A percentile compares a stretch with the other conserved stretches of the same genome.
Conservation (phyloP, 1,140 invertebrate species). For the Pinna nobilis region DNA sequence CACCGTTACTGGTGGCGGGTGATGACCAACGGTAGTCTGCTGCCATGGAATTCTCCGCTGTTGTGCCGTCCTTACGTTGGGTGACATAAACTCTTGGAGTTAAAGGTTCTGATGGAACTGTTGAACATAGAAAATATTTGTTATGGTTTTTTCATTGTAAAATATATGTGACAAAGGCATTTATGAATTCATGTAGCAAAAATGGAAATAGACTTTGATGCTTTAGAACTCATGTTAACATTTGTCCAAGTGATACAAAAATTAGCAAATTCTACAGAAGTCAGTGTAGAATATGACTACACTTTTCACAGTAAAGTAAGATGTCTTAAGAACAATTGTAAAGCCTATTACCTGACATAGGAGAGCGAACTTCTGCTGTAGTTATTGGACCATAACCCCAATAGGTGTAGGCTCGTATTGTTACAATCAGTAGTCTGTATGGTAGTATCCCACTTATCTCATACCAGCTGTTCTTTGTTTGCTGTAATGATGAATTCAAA, state of each 20-base stretch:
- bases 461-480: conserved; percentile 47
- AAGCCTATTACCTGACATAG: conserved; percentile 69
- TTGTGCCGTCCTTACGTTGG: conserved; percentile 67
- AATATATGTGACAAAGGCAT: no score
- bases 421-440: conserved; percentile 53
- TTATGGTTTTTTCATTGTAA: no score
- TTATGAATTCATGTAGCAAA: no score
- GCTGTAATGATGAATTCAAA: no score
- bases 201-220: no score
- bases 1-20: conserved; percentile 83
- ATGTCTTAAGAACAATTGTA: not conserved
- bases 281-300: no score
- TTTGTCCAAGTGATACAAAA: no score
- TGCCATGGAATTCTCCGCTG: conserved; percentile 67
- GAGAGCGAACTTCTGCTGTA: conserved; percentile 55
- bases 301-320: no score
- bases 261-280: no score
- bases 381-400: conserved; percentile 85
- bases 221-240: no score
- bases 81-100: conserved; percentile 83
- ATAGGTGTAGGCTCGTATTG: conserved; percentile 86
- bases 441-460: conserved; percentile 45
- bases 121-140: conserved; percentile 70
- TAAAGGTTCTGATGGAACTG: conserved; percentile 83
- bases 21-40: conserved; percentile 83